A percentile compares a stretch with the other conserved stretches of the same genome.
Conservation (phyloP, 2,797 vertebrate species). For the Bufotes viridis region DNA sequence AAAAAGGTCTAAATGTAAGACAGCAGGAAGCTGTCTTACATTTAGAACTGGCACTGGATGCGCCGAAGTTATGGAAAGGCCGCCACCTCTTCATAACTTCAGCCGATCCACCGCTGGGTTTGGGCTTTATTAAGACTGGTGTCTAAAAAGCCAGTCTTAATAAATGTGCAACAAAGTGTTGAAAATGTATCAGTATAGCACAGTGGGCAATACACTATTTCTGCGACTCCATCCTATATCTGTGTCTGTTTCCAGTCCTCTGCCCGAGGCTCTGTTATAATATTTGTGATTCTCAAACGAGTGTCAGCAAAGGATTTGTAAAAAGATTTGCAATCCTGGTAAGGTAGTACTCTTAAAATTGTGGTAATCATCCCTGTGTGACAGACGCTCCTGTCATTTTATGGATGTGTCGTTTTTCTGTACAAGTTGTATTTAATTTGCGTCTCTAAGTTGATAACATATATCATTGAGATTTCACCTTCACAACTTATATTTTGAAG, state of each 20-base stretch:
- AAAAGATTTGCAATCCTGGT: constrained; percentile 11
- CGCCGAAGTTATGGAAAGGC: too few species aligned
- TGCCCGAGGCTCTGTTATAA: background rate
- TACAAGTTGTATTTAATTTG: constrained; percentile 43
- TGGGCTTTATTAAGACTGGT: too few species aligned
- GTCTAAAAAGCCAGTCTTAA: too few species aligned
- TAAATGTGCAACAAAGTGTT: background rate
- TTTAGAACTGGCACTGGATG: too few species aligned
- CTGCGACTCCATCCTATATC: background rate
- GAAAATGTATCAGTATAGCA: background rate
- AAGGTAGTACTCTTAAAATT: constrained; percentile 41
- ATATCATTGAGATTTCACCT: constrained; percentile 50
- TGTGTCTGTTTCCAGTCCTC: background rate
- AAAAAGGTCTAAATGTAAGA: too few species aligned
- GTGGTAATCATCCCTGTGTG: constrained; percentile 50
- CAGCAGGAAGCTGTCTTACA: too few species aligned
- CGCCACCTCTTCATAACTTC: too few species aligned
- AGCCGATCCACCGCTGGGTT: too few species aligned
- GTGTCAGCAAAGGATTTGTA: constrained; percentile 36
- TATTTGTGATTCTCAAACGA: constrained; percentile 9
- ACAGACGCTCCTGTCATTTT: constrained; percentile 37
- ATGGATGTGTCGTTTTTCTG: constrained; percentile 41
- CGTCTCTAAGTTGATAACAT: constrained; percentile 41
- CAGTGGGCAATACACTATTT: background rate
- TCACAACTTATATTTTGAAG: constrained; percentile 46